Conservation (phyloP, 2,797 vertebrate species). For the Bradypodion ventrale region DNA sequence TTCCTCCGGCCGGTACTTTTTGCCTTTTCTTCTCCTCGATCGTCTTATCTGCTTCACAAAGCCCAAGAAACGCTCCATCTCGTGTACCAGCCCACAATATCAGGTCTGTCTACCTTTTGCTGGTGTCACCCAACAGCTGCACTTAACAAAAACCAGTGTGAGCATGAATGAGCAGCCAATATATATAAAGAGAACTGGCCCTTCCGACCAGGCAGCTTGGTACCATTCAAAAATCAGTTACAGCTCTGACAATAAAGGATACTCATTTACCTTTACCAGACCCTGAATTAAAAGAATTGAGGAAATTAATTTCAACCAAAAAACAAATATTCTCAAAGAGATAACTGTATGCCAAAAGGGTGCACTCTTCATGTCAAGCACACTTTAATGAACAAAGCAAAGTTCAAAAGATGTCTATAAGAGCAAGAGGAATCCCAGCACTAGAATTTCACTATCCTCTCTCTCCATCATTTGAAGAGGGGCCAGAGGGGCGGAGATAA, state of each 20-base stretch:
- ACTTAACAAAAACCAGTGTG: conserved; percentile 58
- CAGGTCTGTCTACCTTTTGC: conserved; percentile 42
- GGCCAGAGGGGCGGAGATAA: conserved; percentile 73
- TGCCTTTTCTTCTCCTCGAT: conserved; percentile 90
- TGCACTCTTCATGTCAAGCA: conserved; percentile 38
- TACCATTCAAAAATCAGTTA: conserved; percentile 43
- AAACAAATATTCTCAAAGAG: conserved; percentile 32
- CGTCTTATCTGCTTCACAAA: conserved; percentile 92
- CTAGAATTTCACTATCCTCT: conserved; percentile 70
- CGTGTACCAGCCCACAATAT: conserved; percentile 42
- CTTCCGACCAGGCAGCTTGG: conserved; percentile 32
- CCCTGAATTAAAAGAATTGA: conserved; percentile 49
- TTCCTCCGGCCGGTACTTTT: conserved; percentile 96
- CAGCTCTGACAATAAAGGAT: conserved; percentile 51
- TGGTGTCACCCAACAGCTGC: conserved; percentile 36
- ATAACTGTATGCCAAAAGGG: background rate
- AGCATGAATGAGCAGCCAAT: conserved; percentile 55
- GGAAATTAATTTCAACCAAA: conserved; percentile 34
- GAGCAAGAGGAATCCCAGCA: conserved; percentile 68
- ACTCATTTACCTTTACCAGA: conserved; percentile 34
- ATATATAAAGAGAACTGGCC: background rate
- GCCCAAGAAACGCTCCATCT: conserved; percentile 93
- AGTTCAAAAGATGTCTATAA: conserved; percentile 76
- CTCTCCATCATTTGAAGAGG: conserved; percentile 76
- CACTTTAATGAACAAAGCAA: conserved; percentile 61